Percentiles rank a stretch among this genome's conserved stretches.
Conservation (phyloP, 1,140 invertebrate genomes). For the Procambarus virginalis region DNA sequence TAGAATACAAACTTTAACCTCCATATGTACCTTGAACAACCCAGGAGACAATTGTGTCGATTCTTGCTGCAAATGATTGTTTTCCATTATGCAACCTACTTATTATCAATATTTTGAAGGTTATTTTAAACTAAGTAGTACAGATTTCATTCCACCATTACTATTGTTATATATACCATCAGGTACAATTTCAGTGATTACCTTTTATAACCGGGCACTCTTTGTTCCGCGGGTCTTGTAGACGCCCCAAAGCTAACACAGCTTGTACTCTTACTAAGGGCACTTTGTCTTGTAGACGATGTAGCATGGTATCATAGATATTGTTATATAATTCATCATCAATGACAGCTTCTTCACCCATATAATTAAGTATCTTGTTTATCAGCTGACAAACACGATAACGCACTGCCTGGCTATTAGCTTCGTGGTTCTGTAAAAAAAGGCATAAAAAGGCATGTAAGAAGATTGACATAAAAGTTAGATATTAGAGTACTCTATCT, state of each 20-base stretch:
- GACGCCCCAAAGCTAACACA: slow-evolving; percentile 83
- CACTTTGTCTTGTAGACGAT: slow-evolving; percentile 82
- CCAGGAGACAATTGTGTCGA: too few species aligned
- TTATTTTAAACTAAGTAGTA: too few species aligned
- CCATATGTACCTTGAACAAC: too few species aligned
- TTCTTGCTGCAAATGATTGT: too few species aligned
- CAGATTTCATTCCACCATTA: too few species aligned
- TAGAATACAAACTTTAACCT: too few species aligned
- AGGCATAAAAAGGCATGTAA: too few species aligned
- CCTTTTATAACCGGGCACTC: slow-evolving; percentile 84
- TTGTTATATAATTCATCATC: slow-evolving; percentile 85
- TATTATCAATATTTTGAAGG: too few species aligned
- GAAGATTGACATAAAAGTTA: too few species aligned
- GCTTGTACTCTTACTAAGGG: slow-evolving; percentile 85
- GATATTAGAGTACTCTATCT: too few species aligned
- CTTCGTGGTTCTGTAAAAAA: slow-evolving; percentile 75
- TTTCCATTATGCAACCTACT: too few species aligned
- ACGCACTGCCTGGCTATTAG: slow-evolving; percentile 79
- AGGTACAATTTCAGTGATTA: background rate
- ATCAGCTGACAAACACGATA: slow-evolving; percentile 85
- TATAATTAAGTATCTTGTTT: slow-evolving; percentile 82
- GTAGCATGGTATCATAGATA: slow-evolving; percentile 82
- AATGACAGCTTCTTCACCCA: slow-evolving; percentile 85
- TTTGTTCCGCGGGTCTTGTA: slow-evolving; percentile 86
- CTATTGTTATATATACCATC: too few species aligned